Evolutionary conservation across 2,797 vertebrate species (phyloP), one percentile per base, ranked within the genome.

Genomic region (Oreochromis mossambicus): DNA sequence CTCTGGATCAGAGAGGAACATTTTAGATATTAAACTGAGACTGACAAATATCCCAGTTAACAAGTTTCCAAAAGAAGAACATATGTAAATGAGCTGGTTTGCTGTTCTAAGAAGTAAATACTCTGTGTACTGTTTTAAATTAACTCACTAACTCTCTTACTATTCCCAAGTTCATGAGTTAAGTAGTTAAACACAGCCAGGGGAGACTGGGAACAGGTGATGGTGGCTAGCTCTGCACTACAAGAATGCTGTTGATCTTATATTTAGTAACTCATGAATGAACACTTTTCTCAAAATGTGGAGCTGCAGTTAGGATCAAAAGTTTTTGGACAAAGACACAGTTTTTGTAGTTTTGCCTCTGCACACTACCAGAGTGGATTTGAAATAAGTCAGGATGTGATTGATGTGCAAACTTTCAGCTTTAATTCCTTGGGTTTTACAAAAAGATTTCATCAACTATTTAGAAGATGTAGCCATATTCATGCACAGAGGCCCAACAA

Each of bases 1-100:
- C 56, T 93, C 94, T 92, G 88, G 32, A 83, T 29, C 21, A 70
- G 19, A 85, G 15, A 78, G 3, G 75, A 54, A 81, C 8, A 66
- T 79, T 21, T 29, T 8, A 78, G 0, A 19, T 43, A 46, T 70
- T 9, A 24, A 82, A 75, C 12, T 29, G 14, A 32, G 10, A 0
- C 68, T 12, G 43, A 73, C 24, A 73, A 48, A 48, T 10, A 29
- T 24, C n/a, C 36, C 43, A 73, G 43, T 48, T 48, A 29, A 19
- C 41, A 73, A 46, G 24, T 29, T 73, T 26, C 68, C 68, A 73
- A 48, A 19, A 46, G 38, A 70, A 46, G 14, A 46, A 48, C 2
- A 1, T 52, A 11, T 8, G 1, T 48, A 0, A 73, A 48, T 2
- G 24, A 73, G 24, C 43, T 48, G 68, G 24, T 73, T 73, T 48